Evolutionary conservation across 2,888 invertebrate genomes (phyloP).

Genomic region (Drosophila vallismaia): DNA sequence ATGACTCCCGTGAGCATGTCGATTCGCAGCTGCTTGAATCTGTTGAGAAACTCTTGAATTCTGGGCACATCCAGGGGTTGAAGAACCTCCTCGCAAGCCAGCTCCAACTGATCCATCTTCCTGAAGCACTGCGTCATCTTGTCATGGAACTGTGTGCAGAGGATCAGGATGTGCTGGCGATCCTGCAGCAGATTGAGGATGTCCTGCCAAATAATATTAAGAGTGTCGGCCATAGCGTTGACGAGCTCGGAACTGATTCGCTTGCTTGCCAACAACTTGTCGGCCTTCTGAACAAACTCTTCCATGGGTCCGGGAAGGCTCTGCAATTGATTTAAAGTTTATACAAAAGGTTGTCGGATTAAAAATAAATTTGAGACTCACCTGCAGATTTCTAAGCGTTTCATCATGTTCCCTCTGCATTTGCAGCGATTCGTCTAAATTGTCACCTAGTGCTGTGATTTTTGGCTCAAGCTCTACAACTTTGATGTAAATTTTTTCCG

Average conservation of each 20-base stretch:
- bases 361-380: conserved; percentile 78
- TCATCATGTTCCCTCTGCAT: conserved; percentile 92
- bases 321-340: conserved; percentile 83
- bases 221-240: conserved; percentile 93
- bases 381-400: conserved; percentile 92
- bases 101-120: conserved; percentile 88
- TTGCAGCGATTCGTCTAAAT: conserved; percentile 89
- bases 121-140: conserved; percentile 88
- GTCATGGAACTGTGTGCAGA: conserved; percentile 91
- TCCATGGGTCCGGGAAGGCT: conserved; percentile 95
- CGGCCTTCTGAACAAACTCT: conserved; percentile 93
- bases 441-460: conserved; percentile 91
- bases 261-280: conserved; percentile 91
- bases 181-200: conserved; percentile 91
- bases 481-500: conserved; percentile 92
- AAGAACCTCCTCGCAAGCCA: conserved; percentile 87
- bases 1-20: conserved; percentile 90
- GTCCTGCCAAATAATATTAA: conserved; percentile 91
- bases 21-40: conserved; percentile 89
- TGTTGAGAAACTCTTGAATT: conserved; percentile 88
- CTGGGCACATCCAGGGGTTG: conserved; percentile 89
- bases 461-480: conserved; percentile 94
- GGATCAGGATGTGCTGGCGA: conserved; percentile 90
- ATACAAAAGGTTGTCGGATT: background rate
- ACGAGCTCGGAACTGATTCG: conserved; percentile 91